Evolutionary conservation across 2,888 invertebrate species (phyloP), one percentile per base, ranked within the genome.

Genomic region (Aethes cnicana): DNA sequence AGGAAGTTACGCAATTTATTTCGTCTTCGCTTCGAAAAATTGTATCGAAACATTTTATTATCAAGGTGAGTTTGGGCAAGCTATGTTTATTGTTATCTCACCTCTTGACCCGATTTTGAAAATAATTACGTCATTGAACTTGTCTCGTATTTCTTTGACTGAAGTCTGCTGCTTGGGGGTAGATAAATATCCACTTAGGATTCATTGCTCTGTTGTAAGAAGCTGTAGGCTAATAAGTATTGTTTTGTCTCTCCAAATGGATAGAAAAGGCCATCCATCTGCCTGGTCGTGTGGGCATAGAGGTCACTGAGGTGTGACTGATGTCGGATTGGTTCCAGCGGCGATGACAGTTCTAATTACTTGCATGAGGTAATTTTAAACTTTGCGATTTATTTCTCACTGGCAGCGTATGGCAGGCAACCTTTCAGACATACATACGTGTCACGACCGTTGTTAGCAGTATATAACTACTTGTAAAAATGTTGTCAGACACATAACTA

Each of bases 341-440:
- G 32, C 44, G 33, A 44, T 76, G 77, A 81, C 78, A 72, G 70
- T 61, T 65, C 66, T 68, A 72, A 75, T 77, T 72, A 71, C 63
- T 43, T 14, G 50, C 50, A 67, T 68, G 55, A 68, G 57, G 64
- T 76, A 73, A 79, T 75, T n/a, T n/a, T 73, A 75, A 71, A 74
- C 66, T 62, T 71, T 74, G 72, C 74, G 66, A 69, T 72, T 50
- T 50, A 50, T 43, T 50, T 30, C 28, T 43, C 36, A 17, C 17
- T 14, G 30, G 26, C 49, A 35, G 12, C 18, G 26, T 12, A 26
- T 28, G 32, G 32, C 47, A 4, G 47, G 35, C 23, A 36, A 44
- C 50, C 50, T 50, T 50, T 43, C 21, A 9, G 12, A 17, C 21
- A 21, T 5, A 12, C 43, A 32, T 14, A 28, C 25, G 23, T 37